Evolutionary conservation across 2,888 invertebrate genomes (phyloP).

Genomic region (Ochlodes sylvanus): DNA sequence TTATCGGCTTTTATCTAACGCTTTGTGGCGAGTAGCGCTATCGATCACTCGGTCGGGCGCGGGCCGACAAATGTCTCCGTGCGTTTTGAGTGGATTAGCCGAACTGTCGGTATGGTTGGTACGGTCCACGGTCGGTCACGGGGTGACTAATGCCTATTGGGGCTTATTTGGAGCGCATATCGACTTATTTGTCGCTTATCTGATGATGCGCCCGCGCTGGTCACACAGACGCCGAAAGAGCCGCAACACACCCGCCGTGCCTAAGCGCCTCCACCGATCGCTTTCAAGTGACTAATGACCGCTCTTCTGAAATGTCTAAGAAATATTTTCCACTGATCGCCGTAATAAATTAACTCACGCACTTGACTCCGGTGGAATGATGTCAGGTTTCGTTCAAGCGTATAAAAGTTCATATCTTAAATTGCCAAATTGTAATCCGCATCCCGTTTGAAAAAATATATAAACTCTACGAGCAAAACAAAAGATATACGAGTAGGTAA

Average conservation of each 20-base stretch:
- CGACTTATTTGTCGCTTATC: constrained; percentile 80
- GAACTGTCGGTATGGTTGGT: constrained; percentile 71
- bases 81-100: constrained; percentile 84
- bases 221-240: constrained; percentile 39
- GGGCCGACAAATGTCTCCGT: constrained; percentile 81
- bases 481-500: not conserved
- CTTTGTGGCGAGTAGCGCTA: constrained; percentile 82
- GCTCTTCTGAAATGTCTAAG: constrained; percentile 69
- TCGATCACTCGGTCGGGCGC: constrained; percentile 78
- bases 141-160: constrained; percentile 73
- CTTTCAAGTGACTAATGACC: constrained; percentile 66
- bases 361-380: constrained; percentile 69
- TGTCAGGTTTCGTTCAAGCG: constrained; percentile 61
- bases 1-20: constrained; percentile 85
- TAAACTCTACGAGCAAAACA: no score
- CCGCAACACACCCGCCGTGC: constrained; percentile 48
- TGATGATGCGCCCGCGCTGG: constrained; percentile 65
- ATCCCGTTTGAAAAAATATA: not conserved
- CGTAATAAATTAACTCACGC: constrained; percentile 76
- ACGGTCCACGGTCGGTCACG: constrained; percentile 58
- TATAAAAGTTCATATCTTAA: constrained; percentile 62
- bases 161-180: constrained; percentile 79
- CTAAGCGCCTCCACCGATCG: constrained; percentile 53
- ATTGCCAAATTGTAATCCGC: constrained; percentile 8
- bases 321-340: constrained; percentile 73